phyloP scores from a whole-genome alignment of 1,140 invertebrate species.

The Littorina saxatilis region DNA sequence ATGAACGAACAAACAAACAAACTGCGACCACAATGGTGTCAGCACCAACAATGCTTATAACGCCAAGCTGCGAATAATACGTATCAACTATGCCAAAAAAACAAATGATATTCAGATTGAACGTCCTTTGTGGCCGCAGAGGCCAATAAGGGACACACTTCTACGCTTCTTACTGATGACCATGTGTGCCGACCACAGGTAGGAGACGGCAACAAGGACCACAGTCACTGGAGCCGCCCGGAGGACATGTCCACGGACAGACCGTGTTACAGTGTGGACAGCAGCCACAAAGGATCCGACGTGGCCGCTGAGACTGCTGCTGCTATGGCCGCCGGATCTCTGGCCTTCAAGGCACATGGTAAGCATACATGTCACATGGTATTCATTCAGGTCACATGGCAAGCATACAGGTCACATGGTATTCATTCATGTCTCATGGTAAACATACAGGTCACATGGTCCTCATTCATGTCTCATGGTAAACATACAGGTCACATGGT shows the following conservation, averaged over 20 bases:
- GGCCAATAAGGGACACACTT: too few relatives aligned
- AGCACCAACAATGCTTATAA: not conserved
- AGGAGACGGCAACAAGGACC: conserved; percentile 60
- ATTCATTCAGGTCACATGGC: not conserved
- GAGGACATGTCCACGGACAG: conserved; percentile 80
- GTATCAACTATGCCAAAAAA: not conserved
- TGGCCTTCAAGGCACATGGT: conserved; percentile 76
- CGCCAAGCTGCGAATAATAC: not conserved
- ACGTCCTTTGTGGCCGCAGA: not conserved
- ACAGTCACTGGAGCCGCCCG: conserved; percentile 64
- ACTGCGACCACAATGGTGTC: not conserved
- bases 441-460: not conserved
- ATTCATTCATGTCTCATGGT: not conserved
- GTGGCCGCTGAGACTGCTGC: conserved; percentile 82
- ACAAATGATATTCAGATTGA: not conserved
- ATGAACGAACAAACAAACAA: too few relatives aligned
- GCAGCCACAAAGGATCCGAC: conserved; percentile 79
- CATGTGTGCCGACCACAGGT: conserved; percentile 62
- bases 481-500: too few relatives aligned
- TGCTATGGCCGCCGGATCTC: conserved; percentile 79
- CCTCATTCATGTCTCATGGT: too few relatives aligned
- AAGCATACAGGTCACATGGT: not conserved
- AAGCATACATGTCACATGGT: not conserved
- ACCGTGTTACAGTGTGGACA: conserved; percentile 80
- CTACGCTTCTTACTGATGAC: too few relatives aligned